These are phyloP conservation scores for Rhynchonema sp. DNA, from an alignment of 2,888 invertebrate genomes.

Conservation along the genomic window DNA sequence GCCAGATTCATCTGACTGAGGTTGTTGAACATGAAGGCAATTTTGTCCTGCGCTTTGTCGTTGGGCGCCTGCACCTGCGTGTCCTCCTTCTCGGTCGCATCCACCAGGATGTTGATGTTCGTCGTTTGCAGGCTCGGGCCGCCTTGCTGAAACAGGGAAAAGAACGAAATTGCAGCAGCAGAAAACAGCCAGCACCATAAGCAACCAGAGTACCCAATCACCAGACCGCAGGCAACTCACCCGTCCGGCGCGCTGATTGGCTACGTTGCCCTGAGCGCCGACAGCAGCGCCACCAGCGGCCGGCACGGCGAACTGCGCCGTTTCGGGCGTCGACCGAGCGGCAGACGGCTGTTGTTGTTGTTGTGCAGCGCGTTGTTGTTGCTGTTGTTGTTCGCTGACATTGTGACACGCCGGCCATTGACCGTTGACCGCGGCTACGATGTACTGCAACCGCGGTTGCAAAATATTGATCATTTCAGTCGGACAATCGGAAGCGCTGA, in stretches of 20 bases:
- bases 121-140: conserved; percentile 60
- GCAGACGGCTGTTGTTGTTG: background rate
- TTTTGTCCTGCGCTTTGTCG: conserved; percentile 76
- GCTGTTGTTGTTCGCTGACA: conserved; percentile 38
- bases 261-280: background rate
- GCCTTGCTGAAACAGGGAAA: background rate
- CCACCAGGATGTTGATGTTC: conserved; percentile 83
- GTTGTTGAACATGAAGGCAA: conserved; percentile 94
- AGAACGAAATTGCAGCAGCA: too few species aligned
- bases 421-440: conserved; percentile 14
- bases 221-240: too few species aligned
- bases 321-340: background rate
- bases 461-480: too few species aligned
- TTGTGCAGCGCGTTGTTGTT: background rate
- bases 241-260: too few species aligned
- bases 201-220: too few species aligned
- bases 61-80: conserved; percentile 53
- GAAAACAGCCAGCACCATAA: too few species aligned
- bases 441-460: conserved; percentile 9
- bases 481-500: too few species aligned
- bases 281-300: background rate
- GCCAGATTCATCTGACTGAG: conserved; percentile 80
- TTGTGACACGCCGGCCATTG: conserved; percentile 12
- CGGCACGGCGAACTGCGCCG: background rate
- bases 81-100: conserved; percentile 72